Evolutionary conservation across 2,797 vertebrate species (phyloP), one percentile per base, ranked within the genome.

Genomic region (Clarias platycephalus): DNA sequence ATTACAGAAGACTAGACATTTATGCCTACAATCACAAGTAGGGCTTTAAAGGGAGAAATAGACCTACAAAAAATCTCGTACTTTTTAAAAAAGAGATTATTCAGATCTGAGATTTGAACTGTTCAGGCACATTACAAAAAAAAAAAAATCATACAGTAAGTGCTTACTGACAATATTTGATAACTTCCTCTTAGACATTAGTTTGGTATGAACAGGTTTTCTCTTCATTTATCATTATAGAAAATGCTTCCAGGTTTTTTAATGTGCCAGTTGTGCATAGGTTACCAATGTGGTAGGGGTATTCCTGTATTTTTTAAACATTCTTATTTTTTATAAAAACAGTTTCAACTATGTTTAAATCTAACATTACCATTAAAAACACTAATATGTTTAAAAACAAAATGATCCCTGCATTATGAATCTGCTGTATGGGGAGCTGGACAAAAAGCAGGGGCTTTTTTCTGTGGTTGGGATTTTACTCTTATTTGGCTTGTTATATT

Each of bases 401-500:
- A 31, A 57, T 79, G 5, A 81, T 31, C 10, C 57, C 28, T 70
- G 28, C 34, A 40, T 60, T 72, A 44, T 72, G 34, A 31, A 70
- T 81, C 22, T 82, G 70, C 57, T 72, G 57, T 72, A 26, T 82
- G 5, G 16, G 68, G 55, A 74, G 26, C 68, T 82, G 55, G 70
- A 82, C 62, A 60, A 82, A 62, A 20, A 74, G 68, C 44, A 26
- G 68, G 57, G 68, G 28, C 53, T 81, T 49, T 82, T 72, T 66
- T 63, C 68, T 82, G 68, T 49, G 68, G 68, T 82, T n/a, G 63
- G 58, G 26, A 31, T 49, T 72, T 83, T 72, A 68, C 37, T 82
- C 67, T 82, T 60, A 49, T 72, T 82, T 74, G 81, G 70, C 81
- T 74, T 64, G 68, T 74, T 62, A 49, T 74, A 24, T 60, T 44